Evolutionary conservation across 2,113 vertebrate genomes (phyloP).

Genomic region (Coptodon rendalli): DNA sequence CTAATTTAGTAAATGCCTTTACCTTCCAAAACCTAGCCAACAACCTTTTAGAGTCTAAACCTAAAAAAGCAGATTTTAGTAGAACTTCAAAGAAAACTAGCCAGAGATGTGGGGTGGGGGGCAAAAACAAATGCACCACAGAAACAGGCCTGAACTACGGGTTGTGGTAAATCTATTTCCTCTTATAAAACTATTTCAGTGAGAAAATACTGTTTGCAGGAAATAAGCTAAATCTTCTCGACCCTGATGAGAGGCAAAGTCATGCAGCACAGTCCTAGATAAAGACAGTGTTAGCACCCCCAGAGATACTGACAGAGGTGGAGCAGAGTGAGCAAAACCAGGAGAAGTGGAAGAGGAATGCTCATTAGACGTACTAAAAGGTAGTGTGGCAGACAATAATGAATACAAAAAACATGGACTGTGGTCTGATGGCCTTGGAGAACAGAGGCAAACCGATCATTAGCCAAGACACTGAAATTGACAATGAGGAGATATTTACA

Average conservation of each 20-base stretch:
- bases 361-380: not conserved
- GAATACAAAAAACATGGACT: not conserved
- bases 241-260: not conserved
- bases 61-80: not conserved
- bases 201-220: not conserved
- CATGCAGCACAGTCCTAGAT: not conserved
- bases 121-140: not conserved
- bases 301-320: not conserved
- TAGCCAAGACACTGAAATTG: not conserved
- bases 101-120: not conserved
- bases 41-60: not conserved
- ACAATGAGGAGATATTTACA: not conserved
- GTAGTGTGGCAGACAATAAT: not conserved
- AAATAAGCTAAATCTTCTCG: not conserved
- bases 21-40: not conserved
- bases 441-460: not conserved
- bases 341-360: not conserved
- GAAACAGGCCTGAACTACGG: not conserved
- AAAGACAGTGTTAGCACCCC: not conserved
- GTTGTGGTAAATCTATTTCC: not conserved
- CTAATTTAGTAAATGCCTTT: not conserved
- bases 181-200: not conserved
- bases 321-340: not conserved
- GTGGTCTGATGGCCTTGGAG: not conserved
- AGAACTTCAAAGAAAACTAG: not conserved